Conservation (phyloP, 2,888 invertebrate genomes). For the Toxonevra muliebris region DNA sequence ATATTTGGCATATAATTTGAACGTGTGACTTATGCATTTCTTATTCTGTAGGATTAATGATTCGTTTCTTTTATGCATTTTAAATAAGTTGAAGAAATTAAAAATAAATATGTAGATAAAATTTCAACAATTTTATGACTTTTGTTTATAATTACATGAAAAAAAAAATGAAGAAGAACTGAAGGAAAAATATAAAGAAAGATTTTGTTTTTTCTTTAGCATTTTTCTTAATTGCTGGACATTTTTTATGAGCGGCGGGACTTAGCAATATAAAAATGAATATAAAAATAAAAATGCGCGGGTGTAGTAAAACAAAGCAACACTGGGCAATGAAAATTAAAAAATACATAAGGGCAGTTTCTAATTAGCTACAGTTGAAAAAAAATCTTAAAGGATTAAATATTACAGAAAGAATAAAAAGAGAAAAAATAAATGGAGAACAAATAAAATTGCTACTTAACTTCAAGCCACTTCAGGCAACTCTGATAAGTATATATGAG, state of each 20-base stretch:
- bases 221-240: conserved; percentile 29
- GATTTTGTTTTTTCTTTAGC: conserved; percentile 5
- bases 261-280: not conserved
- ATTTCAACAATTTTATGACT: conserved; percentile 16
- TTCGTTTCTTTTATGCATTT: conserved; percentile 44
- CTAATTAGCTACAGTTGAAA: too few relatives aligned
- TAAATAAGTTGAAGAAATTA: conserved; percentile 24
- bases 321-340: too few relatives aligned
- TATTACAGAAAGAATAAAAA: too few relatives aligned
- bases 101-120: conserved; percentile 11
- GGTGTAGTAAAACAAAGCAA: not conserved
- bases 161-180: not conserved
- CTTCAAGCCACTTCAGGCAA: too few relatives aligned
- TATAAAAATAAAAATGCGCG: not conserved
- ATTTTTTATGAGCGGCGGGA: conserved; percentile 16
- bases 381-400: too few relatives aligned
- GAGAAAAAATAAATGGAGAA: too few relatives aligned
- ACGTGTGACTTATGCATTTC: too few relatives aligned
- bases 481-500: too few relatives aligned
- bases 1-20: conserved; percentile 37
- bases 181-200: not conserved
- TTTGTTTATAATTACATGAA: conserved; percentile 4
- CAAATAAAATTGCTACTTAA: too few relatives aligned
- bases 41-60: not conserved
- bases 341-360: too few relatives aligned